These are phyloP conservation scores for Oreamnos americanus DNA, from an alignment of 2,113 vertebrate species.

Conservation along the genomic window DNA sequence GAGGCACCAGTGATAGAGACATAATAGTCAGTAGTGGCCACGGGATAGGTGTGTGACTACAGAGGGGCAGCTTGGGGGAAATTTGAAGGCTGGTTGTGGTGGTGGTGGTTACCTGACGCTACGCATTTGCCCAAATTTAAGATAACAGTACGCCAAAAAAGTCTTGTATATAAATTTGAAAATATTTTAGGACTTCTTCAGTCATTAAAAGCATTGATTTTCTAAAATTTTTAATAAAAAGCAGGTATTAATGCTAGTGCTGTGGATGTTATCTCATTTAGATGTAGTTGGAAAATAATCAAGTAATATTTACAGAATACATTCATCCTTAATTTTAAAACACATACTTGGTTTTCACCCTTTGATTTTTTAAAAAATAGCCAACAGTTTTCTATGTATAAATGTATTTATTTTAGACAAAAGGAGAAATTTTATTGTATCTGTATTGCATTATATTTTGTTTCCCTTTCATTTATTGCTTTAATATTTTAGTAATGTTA, in stretches of 20 bases:
- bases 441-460: background rate
- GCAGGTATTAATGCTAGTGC: background rate
- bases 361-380: background rate
- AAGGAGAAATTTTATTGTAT: background rate
- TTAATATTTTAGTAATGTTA: background rate
- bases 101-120: background rate
- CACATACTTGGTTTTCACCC: background rate
- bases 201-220: background rate
- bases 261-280: background rate
- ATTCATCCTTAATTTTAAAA: slow-evolving; percentile 19
- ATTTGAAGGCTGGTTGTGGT: background rate
- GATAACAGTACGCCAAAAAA: background rate
- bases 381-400: background rate
- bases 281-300: background rate
- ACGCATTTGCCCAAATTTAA: background rate
- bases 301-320: background rate
- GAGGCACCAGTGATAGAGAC: background rate
- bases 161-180: background rate
- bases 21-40: background rate
- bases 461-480: background rate
- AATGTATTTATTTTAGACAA: background rate
- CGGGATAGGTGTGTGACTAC: fast-evolving
- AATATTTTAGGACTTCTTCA: background rate
- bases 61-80: fast-evolving
- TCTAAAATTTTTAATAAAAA: background rate